Evolutionary conservation across 2,113 vertebrate species (phyloP).

Genomic region (Amphilophus citrinellus): DNA sequence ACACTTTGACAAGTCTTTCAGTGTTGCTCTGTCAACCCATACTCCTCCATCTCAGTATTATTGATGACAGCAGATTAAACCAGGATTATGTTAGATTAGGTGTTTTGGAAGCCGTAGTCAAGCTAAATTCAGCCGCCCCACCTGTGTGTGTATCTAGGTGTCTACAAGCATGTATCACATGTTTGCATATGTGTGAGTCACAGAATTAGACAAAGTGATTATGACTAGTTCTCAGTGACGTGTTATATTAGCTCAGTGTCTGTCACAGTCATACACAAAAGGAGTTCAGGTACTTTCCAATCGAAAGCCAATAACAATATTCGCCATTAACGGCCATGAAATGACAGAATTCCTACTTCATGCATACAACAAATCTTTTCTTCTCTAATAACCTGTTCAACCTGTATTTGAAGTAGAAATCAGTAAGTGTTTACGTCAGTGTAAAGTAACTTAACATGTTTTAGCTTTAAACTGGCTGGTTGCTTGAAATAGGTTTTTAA

Average conservation of each 20-base stretch:
- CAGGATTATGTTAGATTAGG: conserved; percentile 55
- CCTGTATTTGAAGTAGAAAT: neutral
- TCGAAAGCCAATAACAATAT: neutral
- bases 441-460: neutral
- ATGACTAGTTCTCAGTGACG: conserved; percentile 4
- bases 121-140: conserved; percentile 46
- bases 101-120: conserved; percentile 39
- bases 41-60: conserved; percentile 27
- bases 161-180: neutral
- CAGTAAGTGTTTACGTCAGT: neutral
- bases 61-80: conserved; percentile 61
- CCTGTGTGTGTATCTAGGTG: conserved; percentile 14
- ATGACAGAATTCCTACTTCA: neutral
- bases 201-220: conserved; percentile 11
- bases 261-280: neutral
- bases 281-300: neutral
- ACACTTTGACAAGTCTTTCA: conserved; percentile 2
- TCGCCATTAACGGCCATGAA: neutral
- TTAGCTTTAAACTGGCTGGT: neutral
- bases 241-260: neutral
- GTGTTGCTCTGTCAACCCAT: conserved; percentile 21
- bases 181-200: conserved; percentile 15
- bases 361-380: neutral
- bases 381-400: neutral
- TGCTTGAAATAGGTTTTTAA: neutral